A percentile compares a stretch with the other conserved stretches of the same genome.
phyloP scores from a whole-genome alignment of 2,888 invertebrate genomes.

The Sphaerophoria rueppellii region DNA sequence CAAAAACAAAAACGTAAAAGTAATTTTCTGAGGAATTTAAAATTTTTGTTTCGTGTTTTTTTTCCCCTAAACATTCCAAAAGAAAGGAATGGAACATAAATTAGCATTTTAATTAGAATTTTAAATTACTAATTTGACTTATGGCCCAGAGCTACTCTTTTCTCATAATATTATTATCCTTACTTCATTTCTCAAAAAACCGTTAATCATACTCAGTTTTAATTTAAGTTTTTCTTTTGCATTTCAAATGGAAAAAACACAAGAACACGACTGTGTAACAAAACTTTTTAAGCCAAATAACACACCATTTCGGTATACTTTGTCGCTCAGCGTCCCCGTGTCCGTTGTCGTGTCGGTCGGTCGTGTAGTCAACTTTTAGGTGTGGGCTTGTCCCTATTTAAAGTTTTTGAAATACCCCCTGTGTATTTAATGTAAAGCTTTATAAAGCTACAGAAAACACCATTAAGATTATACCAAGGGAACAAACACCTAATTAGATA shows the following conservation, averaged over 20 bases:
- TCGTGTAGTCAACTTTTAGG: neutral
- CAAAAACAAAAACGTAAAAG: no score
- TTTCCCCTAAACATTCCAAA: no score
- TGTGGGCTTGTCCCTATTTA: constrained; percentile 22
- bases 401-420: constrained; percentile 35
- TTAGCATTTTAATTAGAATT: constrained; percentile 44
- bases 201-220: constrained; percentile 63
- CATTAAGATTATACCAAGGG: constrained; percentile 56
- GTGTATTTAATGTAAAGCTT: constrained; percentile 9
- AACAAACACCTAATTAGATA: constrained; percentile 46
- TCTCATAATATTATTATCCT: constrained; percentile 34
- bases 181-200: constrained; percentile 51
- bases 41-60: no score
- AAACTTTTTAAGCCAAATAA: constrained; percentile 28
- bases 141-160: constrained; percentile 8
- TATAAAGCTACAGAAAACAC: constrained; percentile 41
- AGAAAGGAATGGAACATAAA: neutral
- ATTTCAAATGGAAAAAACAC: neutral
- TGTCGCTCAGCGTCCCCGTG: neutral
- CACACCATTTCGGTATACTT: neutral
- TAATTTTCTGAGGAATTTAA: no score
- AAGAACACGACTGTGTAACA: neutral
- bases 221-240: constrained; percentile 52
- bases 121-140: constrained; percentile 52
- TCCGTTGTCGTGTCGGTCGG: neutral